phyloP scores from a whole-genome alignment of 1,140 invertebrate genomes.

The Chrysoperla carnea region DNA sequence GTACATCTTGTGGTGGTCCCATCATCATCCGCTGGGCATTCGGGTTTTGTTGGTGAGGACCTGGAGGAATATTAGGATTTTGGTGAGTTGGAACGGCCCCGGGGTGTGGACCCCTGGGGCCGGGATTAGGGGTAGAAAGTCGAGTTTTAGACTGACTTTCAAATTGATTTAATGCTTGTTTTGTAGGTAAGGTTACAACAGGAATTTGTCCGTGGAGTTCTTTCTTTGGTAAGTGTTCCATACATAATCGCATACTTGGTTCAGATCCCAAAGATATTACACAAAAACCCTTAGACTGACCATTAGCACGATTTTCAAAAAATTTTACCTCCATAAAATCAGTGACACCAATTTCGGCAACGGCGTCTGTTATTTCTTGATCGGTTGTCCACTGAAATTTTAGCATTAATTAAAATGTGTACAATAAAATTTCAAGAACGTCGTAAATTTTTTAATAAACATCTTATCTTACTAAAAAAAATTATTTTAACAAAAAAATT shows the following conservation, averaged over 20 bases:
- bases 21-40: slow-evolving; percentile 45
- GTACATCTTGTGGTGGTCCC: slow-evolving; percentile 40
- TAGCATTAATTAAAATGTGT: slow-evolving; percentile 18
- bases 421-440: slow-evolving; percentile 1
- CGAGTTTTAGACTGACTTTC: slow-evolving; percentile 82
- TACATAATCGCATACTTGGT: slow-evolving; percentile 67
- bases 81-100: slow-evolving; percentile 30
- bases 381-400: slow-evolving; percentile 95
- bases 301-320: slow-evolving; percentile 98
- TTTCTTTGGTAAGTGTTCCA: slow-evolving; percentile 87
- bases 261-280: slow-evolving; percentile 85
- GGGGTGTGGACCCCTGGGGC: slow-evolving; percentile 22
- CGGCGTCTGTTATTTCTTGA: slow-evolving; percentile 80
- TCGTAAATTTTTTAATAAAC: slow-evolving; percentile 2
- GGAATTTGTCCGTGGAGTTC: slow-evolving; percentile 90
- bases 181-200: slow-evolving; percentile 87
- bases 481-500: slow-evolving; percentile 1
- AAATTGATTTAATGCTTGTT: slow-evolving; percentile 65
- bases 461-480: not conserved
- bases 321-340: slow-evolving; percentile 98
- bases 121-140: slow-evolving; percentile 41
- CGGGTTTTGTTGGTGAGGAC: slow-evolving; percentile 33
- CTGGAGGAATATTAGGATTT: slow-evolving; percentile 27
- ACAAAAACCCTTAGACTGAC: slow-evolving; percentile 97
- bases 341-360: slow-evolving; percentile 69